These are phyloP conservation scores for Drosophila baimaii DNA, from an alignment of 1,140 invertebrate genomes.

Conservation along the genomic window DNA sequence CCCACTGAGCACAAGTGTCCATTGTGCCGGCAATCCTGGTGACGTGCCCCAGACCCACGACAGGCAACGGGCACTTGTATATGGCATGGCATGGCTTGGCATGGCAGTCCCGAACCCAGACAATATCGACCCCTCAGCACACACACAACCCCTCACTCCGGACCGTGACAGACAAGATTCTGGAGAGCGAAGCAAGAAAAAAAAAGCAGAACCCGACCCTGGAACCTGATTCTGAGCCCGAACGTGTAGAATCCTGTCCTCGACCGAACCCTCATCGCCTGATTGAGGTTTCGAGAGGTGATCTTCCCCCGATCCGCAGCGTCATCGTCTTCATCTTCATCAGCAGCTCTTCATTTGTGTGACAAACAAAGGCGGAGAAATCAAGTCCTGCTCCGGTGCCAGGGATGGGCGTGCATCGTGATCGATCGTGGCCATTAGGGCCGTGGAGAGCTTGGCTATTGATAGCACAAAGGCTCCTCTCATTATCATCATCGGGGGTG, in stretches of 20 bases:
- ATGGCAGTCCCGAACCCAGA: conserved; percentile 24
- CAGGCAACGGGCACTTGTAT: conserved; percentile 42
- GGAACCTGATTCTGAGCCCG: conserved; percentile 15
- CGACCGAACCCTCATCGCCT: conserved; percentile 48
- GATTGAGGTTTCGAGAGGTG: conserved; percentile 68
- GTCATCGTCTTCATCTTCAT: conserved; percentile 51
- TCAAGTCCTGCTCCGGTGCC: conserved; percentile 13
- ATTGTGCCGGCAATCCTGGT: conserved; percentile 63
- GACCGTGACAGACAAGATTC: conserved; percentile 57
- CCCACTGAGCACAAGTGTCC: conserved; percentile 69
- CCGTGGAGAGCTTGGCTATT: conserved; percentile 23
- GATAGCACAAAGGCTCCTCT: conserved; percentile 21
- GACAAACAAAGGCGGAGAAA: conserved; percentile 66
- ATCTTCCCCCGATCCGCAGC: conserved; percentile 49
- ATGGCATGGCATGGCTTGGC: too few species aligned
- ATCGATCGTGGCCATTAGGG: conserved; percentile 39
- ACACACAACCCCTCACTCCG: conserved; percentile 40
- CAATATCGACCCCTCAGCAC: conserved; percentile 51
- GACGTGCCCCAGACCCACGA: conserved; percentile 76
- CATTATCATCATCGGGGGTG: conserved; percentile 9
- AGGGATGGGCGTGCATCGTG: conserved; percentile 31
- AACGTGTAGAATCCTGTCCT: conserved; percentile 41
- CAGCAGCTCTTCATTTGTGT: conserved; percentile 76
- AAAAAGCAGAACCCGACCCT: conserved; percentile 17
- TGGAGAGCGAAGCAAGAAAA: background rate